A percentile compares a stretch with the other conserved stretches of the same genome.
Evolutionary conservation across 2,888 invertebrate genomes (phyloP).

Genomic region (Catocala sponsa): DNA sequence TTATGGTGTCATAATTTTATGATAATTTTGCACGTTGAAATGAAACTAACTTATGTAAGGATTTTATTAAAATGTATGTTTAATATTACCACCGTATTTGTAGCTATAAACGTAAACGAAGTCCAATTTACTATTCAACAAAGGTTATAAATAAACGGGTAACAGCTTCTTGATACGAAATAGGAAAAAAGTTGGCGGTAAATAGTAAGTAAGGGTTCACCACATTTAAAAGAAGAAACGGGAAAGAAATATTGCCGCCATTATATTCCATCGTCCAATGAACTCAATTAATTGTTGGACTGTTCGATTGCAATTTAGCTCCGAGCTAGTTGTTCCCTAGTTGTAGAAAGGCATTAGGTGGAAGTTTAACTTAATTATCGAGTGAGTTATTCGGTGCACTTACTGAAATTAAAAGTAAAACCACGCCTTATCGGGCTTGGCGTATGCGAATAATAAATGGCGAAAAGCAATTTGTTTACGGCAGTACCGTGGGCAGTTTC

Average conservation of each 20-base stretch:
- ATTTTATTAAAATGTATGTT: too few species aligned
- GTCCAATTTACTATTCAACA: too few species aligned
- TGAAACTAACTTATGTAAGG: too few species aligned
- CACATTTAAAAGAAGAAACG: conserved; percentile 16
- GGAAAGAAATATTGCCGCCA: conserved; percentile 28
- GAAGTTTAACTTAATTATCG: conserved; percentile 19
- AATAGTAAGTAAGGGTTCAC: background rate
- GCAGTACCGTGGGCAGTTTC: too few species aligned
- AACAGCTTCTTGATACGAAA: too few species aligned
- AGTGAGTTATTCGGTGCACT: conserved; percentile 29
- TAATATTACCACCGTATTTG: too few species aligned
- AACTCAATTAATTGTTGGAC: conserved; percentile 43
- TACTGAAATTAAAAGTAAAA: conserved; percentile 46
- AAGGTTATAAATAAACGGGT: too few species aligned
- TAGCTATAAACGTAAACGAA: too few species aligned
- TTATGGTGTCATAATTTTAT: too few species aligned
- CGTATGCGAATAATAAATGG: conserved; percentile 22
- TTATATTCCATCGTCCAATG: conserved; percentile 38
- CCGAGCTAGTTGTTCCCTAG: conserved; percentile 10
- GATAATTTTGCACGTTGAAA: too few species aligned
- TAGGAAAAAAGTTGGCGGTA: too few species aligned
- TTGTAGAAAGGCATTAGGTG: conserved; percentile 2
- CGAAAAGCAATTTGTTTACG: conserved; percentile 19
- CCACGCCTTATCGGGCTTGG: background rate
- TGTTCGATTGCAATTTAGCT: conserved; percentile 47